Evolutionary conservation across 1,140 invertebrate genomes (phyloP).

Genomic region (Cyrtorhinus lividipennis): DNA sequence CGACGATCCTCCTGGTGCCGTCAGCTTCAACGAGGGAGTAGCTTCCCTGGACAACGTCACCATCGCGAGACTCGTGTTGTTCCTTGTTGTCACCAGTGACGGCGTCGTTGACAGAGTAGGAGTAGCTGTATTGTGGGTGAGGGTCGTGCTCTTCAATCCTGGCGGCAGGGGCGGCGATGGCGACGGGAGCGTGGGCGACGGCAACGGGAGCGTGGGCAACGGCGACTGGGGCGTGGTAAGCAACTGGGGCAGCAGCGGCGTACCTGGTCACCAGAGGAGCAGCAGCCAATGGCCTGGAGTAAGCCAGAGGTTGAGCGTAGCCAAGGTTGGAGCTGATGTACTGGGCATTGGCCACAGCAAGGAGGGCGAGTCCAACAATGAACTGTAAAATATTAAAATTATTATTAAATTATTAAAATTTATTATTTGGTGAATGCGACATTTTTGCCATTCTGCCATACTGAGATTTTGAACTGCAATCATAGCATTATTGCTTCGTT

Average conservation of each 20-base stretch:
- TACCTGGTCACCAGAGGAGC: not conserved
- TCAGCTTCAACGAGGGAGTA: slow-evolving; percentile 43
- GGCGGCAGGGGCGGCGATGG: slow-evolving; percentile 5
- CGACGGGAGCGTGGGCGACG: slow-evolving; percentile 2
- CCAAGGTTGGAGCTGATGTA: not conserved
- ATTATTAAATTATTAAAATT: not conserved
- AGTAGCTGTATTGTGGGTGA: slow-evolving; percentile 36
- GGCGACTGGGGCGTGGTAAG: slow-evolving; percentile 1
- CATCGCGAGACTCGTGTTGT: slow-evolving; percentile 36
- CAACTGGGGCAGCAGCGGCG: not conserved
- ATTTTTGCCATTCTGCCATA: too few species aligned
- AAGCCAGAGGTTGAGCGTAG: not conserved
- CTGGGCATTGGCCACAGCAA: slow-evolving; percentile 1
- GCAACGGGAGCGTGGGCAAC: slow-evolving; percentile 5
- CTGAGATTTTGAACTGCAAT: too few species aligned
- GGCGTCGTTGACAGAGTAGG: slow-evolving; percentile 36
- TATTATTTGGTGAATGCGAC: too few species aligned
- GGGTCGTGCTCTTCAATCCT: slow-evolving; percentile 19
- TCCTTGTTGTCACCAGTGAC: slow-evolving; percentile 37
- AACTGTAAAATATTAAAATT: not conserved
- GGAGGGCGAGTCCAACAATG: not conserved
- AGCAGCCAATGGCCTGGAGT: not conserved
- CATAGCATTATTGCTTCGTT: too few species aligned
- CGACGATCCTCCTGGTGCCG: slow-evolving; percentile 40
- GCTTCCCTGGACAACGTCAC: slow-evolving; percentile 36